These are phyloP conservation scores for Pseudococcus jackbeardsleyi DNA, from an alignment of 2,888 invertebrate genomes.

Conservation along the genomic window DNA sequence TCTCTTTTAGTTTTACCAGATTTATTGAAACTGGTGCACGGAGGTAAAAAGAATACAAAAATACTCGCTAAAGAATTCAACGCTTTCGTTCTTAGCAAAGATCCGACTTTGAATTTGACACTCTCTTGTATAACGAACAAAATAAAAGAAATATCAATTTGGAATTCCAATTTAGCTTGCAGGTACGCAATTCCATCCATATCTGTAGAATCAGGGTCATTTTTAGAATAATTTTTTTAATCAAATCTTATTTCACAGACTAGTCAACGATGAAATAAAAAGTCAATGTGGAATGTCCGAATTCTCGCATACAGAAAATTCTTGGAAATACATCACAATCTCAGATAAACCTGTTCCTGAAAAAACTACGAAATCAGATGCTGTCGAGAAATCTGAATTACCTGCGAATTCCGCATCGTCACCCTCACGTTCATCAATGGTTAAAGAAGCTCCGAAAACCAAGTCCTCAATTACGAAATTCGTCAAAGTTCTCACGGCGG, in stretches of 20 bases:
- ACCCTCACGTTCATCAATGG: not conserved
- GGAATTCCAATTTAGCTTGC: conserved; percentile 11
- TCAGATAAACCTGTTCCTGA: not conserved
- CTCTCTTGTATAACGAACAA: conserved; percentile 23
- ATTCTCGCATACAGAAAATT: not conserved
- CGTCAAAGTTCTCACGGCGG: conserved; percentile 38
- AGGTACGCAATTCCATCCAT: not conserved
- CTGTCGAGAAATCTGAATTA: not conserved
- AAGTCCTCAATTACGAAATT: conserved; percentile 49
- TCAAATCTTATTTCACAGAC: not conserved
- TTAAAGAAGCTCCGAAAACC: not conserved
- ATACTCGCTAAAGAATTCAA: conserved; percentile 71
- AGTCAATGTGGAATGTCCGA: not conserved
- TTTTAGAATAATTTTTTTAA: not conserved
- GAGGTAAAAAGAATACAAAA: conserved; percentile 70
- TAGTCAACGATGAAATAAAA: conserved; percentile 34
- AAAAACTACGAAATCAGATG: not conserved
- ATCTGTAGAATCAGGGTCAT: not conserved
- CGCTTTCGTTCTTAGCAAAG: conserved; percentile 61
- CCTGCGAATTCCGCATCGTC: not conserved
- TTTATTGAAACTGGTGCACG: conserved; percentile 71
- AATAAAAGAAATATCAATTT: conserved; percentile 37
- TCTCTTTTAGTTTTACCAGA: conserved; percentile 70
- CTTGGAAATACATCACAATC: not conserved
- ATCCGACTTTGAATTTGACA: conserved; percentile 20